phyloP scores from a whole-genome alignment of 2,888 invertebrate genomes.

The Bembecia ichneumoniformis region DNA sequence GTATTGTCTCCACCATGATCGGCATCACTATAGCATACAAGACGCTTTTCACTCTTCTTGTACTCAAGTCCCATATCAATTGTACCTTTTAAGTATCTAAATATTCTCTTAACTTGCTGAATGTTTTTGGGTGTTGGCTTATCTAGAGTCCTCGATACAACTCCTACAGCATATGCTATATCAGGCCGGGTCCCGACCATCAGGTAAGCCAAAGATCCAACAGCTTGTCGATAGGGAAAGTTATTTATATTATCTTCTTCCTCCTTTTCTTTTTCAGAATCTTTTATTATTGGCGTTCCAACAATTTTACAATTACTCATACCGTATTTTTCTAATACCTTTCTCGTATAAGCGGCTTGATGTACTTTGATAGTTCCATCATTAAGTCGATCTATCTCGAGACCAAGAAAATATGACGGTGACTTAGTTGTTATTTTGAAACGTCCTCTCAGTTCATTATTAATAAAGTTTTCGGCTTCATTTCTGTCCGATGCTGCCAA shows the following conservation, averaged over 20 bases:
- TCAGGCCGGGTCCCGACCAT: constrained; percentile 6
- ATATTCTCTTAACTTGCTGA: constrained; percentile 1
- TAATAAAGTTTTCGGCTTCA: background rate
- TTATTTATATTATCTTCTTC: background rate
- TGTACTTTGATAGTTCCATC: background rate
- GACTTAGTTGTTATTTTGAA: constrained; percentile 1
- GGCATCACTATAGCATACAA: constrained; percentile 6
- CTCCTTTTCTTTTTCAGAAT: background rate
- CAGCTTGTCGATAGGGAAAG: constrained; percentile 8
- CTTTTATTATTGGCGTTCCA: constrained; percentile 3
- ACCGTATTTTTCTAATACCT: constrained; percentile 1
- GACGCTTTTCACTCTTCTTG: background rate
- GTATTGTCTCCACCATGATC: constrained; percentile 6
- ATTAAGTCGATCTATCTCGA: background rate
- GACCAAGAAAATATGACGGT: constrained; percentile 1
- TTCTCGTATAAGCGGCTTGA: background rate
- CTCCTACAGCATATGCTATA: constrained; percentile 5
- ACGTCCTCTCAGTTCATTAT: background rate
- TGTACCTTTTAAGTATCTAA: background rate
- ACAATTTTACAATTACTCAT: constrained; percentile 4
- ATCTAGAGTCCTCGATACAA: too few relatives aligned
- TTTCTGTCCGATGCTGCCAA: constrained; percentile 3
- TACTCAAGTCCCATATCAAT: background rate
- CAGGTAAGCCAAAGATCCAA: constrained; percentile 8
- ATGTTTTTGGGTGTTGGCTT: too few relatives aligned